Percentiles rank a stretch among this genome's conserved stretches.
phyloP scores from a whole-genome alignment of 2,888 invertebrate species.

The Autographa gamma region DNA sequence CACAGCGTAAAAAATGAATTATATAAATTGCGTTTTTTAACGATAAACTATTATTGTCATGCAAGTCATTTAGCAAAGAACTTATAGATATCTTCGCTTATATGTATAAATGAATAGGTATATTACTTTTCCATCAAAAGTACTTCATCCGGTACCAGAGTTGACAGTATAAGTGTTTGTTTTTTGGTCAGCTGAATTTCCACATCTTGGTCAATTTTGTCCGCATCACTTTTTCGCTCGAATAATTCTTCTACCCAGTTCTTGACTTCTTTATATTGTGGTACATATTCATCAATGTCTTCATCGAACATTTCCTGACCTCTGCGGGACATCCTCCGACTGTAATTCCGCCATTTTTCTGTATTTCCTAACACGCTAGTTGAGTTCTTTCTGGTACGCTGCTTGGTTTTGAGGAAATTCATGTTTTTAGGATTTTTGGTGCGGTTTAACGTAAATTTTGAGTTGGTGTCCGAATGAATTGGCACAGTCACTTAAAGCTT shows the following conservation, averaged over 20 bases:
- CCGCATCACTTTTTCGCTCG: constrained; percentile 71
- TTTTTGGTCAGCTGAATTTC: constrained; percentile 82
- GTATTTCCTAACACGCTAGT: constrained; percentile 68
- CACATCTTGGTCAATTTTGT: constrained; percentile 78
- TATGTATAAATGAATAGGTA: constrained; percentile 7
- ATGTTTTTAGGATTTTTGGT: constrained; percentile 62
- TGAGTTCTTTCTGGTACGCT: constrained; percentile 72
- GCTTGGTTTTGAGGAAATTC: constrained; percentile 78
- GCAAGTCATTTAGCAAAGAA: no score
- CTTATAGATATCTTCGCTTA: no score
- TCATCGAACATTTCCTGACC: constrained; percentile 61
- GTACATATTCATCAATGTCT: constrained; percentile 75
- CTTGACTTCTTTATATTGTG: constrained; percentile 69
- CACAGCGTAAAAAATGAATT: no score
- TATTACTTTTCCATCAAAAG: constrained; percentile 80
- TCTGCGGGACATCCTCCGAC: constrained; percentile 67
- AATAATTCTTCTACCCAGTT: constrained; percentile 82
- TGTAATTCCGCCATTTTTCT: constrained; percentile 77
- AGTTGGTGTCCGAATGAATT: constrained; percentile 38
- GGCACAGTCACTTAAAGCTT: constrained; percentile 63
- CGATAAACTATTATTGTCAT: background rate
- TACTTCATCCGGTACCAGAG: constrained; percentile 89
- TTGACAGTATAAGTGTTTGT: constrained; percentile 85
- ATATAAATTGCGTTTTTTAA: background rate
- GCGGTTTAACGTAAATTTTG: constrained; percentile 68